phyloP scores from a whole-genome alignment of 2,888 invertebrate species.

The Metellina segmentata region DNA sequence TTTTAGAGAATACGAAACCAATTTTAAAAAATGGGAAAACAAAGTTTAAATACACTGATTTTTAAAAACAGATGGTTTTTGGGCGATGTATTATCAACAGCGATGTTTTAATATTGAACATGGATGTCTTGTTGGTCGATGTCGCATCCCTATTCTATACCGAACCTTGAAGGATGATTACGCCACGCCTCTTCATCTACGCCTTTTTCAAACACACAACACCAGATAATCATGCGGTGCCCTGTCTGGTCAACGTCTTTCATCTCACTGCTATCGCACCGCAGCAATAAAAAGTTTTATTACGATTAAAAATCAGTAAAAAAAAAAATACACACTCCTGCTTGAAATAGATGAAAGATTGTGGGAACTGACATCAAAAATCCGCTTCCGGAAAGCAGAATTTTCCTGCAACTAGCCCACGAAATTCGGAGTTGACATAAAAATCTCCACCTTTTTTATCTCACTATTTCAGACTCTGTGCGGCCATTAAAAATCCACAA shows the following conservation, averaged over 20 bases:
- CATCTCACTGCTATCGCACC: not conserved
- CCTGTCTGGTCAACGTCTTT: not conserved
- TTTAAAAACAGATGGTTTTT: too few relatives aligned
- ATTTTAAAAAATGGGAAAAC: too few relatives aligned
- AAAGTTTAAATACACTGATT: too few relatives aligned
- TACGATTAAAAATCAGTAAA: not conserved
- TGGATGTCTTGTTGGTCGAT: too few relatives aligned
- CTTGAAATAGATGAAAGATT: not conserved
- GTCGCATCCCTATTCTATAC: too few relatives aligned
- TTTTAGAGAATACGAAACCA: too few relatives aligned
- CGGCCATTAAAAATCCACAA: slow-evolving; percentile 29
- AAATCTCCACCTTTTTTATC: slow-evolving; percentile 12
- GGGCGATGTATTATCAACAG: too few relatives aligned
- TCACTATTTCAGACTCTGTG: not conserved
- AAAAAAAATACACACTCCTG: not conserved
- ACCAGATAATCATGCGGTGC: not conserved
- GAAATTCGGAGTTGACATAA: slow-evolving; percentile 14
- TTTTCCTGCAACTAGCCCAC: not conserved
- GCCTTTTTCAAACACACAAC: not conserved
- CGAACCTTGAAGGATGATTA: too few relatives aligned
- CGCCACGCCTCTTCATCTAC: too few relatives aligned
- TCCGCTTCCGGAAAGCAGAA: slow-evolving; percentile 1
- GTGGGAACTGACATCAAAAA: not conserved
- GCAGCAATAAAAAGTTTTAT: not conserved
- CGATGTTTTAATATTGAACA: too few relatives aligned